phyloP scores from a whole-genome alignment of 37 sponge, comb jelly and placozoan species.

The Bolinopsis microptera region DNA sequence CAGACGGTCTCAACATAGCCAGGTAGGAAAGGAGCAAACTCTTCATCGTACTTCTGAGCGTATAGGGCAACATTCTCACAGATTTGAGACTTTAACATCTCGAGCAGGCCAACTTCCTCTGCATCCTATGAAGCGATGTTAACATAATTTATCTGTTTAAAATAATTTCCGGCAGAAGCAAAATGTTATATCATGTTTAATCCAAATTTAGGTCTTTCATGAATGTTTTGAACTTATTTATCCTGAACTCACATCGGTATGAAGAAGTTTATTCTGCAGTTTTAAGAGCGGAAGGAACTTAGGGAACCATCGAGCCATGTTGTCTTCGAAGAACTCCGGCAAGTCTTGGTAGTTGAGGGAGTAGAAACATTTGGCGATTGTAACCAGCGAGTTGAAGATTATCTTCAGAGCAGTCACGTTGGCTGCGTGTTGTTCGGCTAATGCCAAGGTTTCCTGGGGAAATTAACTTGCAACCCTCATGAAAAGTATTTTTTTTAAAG shows the following conservation, averaged over 20 bases:
- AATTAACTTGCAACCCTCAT: no score
- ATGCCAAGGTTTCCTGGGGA: slow-evolving; percentile 76
- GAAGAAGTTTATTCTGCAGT: slow-evolving; percentile 79
- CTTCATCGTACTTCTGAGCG: slow-evolving; percentile 99
- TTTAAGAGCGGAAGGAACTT: slow-evolving; percentile 81
- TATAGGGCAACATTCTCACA: slow-evolving; percentile 86
- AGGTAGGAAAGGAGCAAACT: slow-evolving; percentile 83
- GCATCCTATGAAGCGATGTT: slow-evolving; percentile 21
- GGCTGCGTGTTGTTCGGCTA: slow-evolving; percentile 76
- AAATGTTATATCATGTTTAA: no score
- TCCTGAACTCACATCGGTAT: slow-evolving; percentile 71
- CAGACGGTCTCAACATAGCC: slow-evolving; percentile 88
- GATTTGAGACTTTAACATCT: slow-evolving; percentile 91
- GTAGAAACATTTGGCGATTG: slow-evolving; percentile 90
- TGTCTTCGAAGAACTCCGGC: slow-evolving; percentile 97
- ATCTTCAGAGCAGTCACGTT: slow-evolving; percentile 79
- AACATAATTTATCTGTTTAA: neutral
- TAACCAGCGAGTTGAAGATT: slow-evolving; percentile 87
- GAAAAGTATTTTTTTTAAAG: no score
- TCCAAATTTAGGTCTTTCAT: no score
- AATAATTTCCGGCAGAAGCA: no score
- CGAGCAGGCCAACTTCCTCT: slow-evolving; percentile 89
- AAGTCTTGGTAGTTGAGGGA: slow-evolving; percentile 81
- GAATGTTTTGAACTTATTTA: no score
- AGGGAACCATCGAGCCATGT: slow-evolving; percentile 91